Percentiles rank a stretch among this genome's conserved stretches.
Conservation (phyloP, 2,113 vertebrate genomes). For the Lophotis ruficrista region DNA sequence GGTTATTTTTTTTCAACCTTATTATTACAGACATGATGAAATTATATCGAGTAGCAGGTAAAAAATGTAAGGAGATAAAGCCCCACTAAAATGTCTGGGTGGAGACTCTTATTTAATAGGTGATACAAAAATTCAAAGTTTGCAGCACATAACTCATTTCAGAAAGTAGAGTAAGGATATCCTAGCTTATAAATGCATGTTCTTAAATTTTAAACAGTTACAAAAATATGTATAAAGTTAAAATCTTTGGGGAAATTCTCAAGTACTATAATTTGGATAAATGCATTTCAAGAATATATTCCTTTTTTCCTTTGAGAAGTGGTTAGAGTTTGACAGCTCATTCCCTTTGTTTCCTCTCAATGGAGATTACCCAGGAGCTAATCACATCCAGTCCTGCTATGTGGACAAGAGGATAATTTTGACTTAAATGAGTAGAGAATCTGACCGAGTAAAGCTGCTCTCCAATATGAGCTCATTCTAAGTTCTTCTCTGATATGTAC, state of each 20-base stretch:
- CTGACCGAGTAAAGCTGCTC: background rate
- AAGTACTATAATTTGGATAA: background rate
- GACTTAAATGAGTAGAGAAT: background rate
- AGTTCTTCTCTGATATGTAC: background rate
- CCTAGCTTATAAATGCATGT: background rate
- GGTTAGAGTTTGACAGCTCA: background rate
- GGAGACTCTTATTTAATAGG: conserved; percentile 20
- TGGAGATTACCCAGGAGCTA: background rate
- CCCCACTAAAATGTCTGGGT: background rate
- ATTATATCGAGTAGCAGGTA: conserved; percentile 51
- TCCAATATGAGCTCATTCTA: background rate
- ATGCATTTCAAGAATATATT: background rate
- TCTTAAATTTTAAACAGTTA: background rate
- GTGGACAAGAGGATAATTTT: background rate
- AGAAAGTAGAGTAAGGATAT: background rate
- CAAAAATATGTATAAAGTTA: background rate
- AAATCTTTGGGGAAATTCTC: background rate
- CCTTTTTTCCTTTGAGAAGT: background rate
- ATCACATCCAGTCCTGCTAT: background rate
- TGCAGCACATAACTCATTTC: background rate
- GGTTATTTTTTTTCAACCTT: conserved; percentile 67
- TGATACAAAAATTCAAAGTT: conserved; percentile 28
- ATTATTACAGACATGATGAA: conserved; percentile 58
- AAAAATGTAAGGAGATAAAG: conserved; percentile 45
- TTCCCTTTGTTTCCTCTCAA: background rate